Base-by-base conservation (phyloP, 2,797 vertebrate species). In the Acanthopagrus latus region DNA sequence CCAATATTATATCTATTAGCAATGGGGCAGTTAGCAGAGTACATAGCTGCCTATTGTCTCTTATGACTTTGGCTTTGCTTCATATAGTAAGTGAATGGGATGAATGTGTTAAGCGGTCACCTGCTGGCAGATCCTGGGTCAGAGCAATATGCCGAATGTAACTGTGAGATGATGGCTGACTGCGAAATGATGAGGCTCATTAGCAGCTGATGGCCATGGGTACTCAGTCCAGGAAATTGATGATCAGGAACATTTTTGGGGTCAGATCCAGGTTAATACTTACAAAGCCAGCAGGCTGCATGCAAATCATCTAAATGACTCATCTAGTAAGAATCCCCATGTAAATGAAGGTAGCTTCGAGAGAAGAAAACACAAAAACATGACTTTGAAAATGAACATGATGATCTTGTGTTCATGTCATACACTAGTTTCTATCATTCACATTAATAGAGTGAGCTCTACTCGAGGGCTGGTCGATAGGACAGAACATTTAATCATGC, bases 1-100 rank as follows among this genome's bases (percentile, higher is more conserved):
- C 87, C 84, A 83, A 82, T 82, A 89, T 87, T 66, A 82, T 64
- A 85, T 86, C 79, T 80, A 88, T 91, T 88, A 91, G 80, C 79
- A 48, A 46, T 33, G 41, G 54, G 73, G 59, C 79, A 79, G 66
- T 56, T 78, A 78, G 81, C 71, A 44, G 52, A 84, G 51, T 44
- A 27, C 83, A 73, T 64, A 66, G 69, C 64, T 74, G 74, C 57
- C 60, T 79, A 74, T 84, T 87, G 88, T 88, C 67, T 85, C 76
- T 68, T 50, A 51, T 80, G 74, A 76, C 70, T 67, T 71, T 83
- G 78, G 75, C 80, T 52, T 78, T 72, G 84, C 74, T 83, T 89
- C 62, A 50, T 74, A 60, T 38, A 55, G 77, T 71, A 78, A 74
- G 46, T 62, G 44, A 71, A 50, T 20, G 51, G 72, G 56, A 72